Conservation (phyloP, 2,888 invertebrate genomes). For the Pyrrhosoma nymphula region DNA sequence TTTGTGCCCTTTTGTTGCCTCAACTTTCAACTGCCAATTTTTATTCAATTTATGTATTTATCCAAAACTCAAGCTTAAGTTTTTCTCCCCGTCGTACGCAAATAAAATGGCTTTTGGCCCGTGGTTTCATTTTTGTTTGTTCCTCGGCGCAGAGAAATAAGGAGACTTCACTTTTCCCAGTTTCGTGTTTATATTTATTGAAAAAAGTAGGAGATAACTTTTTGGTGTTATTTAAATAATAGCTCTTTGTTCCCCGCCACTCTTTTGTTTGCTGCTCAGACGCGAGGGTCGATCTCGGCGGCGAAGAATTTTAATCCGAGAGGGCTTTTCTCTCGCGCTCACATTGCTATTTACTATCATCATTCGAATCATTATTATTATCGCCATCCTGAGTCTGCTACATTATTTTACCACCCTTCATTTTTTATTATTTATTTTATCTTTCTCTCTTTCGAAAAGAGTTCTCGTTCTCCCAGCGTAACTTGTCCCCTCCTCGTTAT, state of each 20-base stretch:
- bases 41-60: conserved; percentile 22
- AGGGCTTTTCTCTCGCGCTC: conserved; percentile 13
- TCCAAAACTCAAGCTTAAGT: conserved; percentile 11
- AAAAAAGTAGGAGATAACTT: conserved; percentile 57
- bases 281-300: not conserved
- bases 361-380: conserved; percentile 32
- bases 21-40: conserved; percentile 15
- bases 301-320: not conserved
- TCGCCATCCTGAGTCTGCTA: not conserved
- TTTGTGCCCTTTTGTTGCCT: not conserved
- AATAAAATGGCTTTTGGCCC: not conserved
- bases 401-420: conserved; percentile 17
- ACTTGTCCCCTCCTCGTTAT: conserved; percentile 43
- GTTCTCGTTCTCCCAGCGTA: conserved; percentile 46
- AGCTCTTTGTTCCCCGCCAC: not conserved
- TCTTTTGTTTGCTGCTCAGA: not conserved
- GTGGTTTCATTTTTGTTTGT: conserved; percentile 30
- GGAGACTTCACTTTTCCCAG: conserved; percentile 42
- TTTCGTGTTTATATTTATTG: not conserved
- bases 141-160: conserved; percentile 7
- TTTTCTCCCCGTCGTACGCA: conserved; percentile 39
- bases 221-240: conserved; percentile 36
- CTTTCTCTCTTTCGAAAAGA: conserved; percentile 1
- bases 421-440: not conserved
- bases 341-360: conserved; percentile 48